A percentile compares a stretch with the other conserved stretches of the same genome.
phyloP scores from a whole-genome alignment of 1,140 invertebrate genomes.

The Camponotus floridanus region DNA sequence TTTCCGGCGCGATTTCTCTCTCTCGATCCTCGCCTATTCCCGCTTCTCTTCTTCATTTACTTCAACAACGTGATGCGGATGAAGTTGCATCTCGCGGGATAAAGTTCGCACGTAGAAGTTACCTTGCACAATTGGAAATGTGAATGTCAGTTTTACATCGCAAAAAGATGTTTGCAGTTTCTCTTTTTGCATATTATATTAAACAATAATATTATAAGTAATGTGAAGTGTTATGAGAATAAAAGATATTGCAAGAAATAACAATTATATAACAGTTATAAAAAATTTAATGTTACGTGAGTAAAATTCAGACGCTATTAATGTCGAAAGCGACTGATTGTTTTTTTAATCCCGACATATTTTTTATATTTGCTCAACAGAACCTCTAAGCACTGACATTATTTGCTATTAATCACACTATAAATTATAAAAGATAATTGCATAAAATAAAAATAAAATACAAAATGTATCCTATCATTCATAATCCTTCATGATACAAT shows the following conservation, averaged over 20 bases:
- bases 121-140: slow-evolving; percentile 38
- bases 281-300: not conserved
- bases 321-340: no score
- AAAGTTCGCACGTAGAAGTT: slow-evolving; percentile 40
- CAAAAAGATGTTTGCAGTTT: not conserved
- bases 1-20: not conserved
- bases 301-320: no score
- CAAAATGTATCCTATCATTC: not conserved
- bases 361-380: not conserved
- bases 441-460: not conserved
- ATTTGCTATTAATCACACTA: not conserved
- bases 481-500: slow-evolving; percentile 32
- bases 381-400: not conserved
- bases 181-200: no score
- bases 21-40: not conserved
- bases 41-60: slow-evolving; percentile 33
- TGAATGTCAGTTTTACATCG: slow-evolving; percentile 30
- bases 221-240: not conserved
- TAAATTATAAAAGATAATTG: not conserved
- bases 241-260: not conserved
- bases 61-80: slow-evolving; percentile 23
- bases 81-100: slow-evolving; percentile 63
- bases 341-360: no score
- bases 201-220: no score
- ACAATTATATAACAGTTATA: not conserved